Conservation (phyloP, 2,797 vertebrate genomes). For the Gila robusta region DNA sequence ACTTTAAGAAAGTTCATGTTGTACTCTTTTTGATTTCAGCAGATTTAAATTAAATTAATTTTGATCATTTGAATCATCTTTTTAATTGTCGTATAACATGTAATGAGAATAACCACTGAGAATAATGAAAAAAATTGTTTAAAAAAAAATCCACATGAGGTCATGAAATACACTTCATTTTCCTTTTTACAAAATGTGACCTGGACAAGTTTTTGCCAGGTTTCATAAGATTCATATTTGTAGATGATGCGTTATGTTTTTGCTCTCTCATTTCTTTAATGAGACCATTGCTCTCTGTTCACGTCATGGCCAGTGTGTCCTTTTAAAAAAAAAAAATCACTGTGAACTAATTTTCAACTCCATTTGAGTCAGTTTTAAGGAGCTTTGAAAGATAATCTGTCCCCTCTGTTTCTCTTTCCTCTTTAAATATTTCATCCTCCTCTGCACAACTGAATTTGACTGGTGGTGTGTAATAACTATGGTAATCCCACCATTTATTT, state of each 20-base stretch:
- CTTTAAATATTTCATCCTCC: constrained; percentile 24
- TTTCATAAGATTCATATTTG: not conserved
- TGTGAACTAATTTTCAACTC: constrained; percentile 43
- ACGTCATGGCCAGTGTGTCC: constrained; percentile 16
- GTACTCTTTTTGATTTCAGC: not conserved
- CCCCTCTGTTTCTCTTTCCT: constrained; percentile 21
- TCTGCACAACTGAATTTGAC: not conserved
- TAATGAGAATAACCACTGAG: not conserved
- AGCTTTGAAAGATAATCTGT: constrained; percentile 30
- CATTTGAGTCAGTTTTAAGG: constrained; percentile 25
- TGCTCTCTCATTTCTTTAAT: constrained; percentile 13
- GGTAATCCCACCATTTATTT: constrained; percentile 11
- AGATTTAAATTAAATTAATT: not conserved
- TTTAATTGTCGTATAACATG: not conserved
- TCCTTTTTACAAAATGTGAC: not conserved
- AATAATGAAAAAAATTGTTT: not conserved
- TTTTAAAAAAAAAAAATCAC: not conserved
- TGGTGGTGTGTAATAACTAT: not conserved
- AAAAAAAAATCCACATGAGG: not conserved
- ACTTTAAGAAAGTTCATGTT: not conserved
- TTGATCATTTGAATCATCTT: not conserved
- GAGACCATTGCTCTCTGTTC: not conserved
- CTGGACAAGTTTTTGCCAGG: not conserved
- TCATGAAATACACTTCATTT: not conserved
- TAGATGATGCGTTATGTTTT: constrained; percentile 7